Evolutionary conservation across 2,888 invertebrate genomes (phyloP).

Genomic region (Homarus gammarus): DNA sequence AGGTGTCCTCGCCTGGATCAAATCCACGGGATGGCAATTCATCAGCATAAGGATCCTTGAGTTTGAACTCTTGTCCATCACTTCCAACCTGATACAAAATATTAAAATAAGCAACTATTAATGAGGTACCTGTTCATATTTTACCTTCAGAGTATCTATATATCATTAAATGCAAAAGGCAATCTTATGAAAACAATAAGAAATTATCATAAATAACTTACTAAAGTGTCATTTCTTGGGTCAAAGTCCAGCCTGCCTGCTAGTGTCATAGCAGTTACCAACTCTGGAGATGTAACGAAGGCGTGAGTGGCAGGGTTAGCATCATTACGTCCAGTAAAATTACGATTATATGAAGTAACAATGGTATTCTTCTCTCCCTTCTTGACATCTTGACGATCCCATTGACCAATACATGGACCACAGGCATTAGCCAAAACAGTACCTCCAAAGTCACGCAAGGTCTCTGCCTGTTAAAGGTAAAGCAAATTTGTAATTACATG

Average conservation of each 20-base stretch:
- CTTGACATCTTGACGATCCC: slow-evolving; percentile 98
- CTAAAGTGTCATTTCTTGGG: slow-evolving; percentile 91
- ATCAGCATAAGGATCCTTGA: slow-evolving; percentile 92
- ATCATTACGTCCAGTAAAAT: slow-evolving; percentile 97
- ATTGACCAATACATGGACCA: slow-evolving; percentile 99
- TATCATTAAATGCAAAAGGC: no score
- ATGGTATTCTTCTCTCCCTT: slow-evolving; percentile 99
- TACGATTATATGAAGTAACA: slow-evolving; percentile 99
- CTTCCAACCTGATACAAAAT: slow-evolving; percentile 64
- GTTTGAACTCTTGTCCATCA: slow-evolving; percentile 89
- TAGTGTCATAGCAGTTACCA: slow-evolving; percentile 96
- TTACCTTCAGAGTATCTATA: no score
- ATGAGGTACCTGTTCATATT: no score
- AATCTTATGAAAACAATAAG: not conserved
- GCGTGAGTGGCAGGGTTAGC: slow-evolving; percentile 99
- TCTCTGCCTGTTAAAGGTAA: slow-evolving; percentile 82
- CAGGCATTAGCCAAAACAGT: slow-evolving; percentile 98
- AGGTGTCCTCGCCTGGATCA: slow-evolving; percentile 98
- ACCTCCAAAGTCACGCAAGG: slow-evolving; percentile 94
- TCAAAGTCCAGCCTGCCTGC: slow-evolving; percentile 94
- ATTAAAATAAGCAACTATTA: not conserved
- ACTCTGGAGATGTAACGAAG: slow-evolving; percentile 98
- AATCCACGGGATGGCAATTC: slow-evolving; percentile 96
- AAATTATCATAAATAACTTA: slow-evolving; percentile 83
- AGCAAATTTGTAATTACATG: no score